Evolutionary conservation across 1,140 invertebrate species (phyloP), one percentile per base, ranked within the genome.

Genomic region (Onthophagus taurus): DNA sequence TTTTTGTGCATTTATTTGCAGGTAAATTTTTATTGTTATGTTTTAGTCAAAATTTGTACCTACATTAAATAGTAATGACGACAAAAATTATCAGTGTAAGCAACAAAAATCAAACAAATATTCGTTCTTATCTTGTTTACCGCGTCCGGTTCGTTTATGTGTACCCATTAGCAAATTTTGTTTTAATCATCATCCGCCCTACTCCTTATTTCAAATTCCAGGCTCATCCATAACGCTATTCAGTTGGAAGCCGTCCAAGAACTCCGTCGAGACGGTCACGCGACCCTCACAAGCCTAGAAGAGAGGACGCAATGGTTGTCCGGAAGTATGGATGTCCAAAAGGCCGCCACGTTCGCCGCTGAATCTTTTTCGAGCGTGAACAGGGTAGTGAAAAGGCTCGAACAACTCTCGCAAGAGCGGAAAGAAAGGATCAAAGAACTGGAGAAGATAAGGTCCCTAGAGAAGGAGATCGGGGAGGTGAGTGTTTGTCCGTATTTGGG

Each of bases 381-480:
- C 44, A 63, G 66, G 23, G 70, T 73, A 2, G 66, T 70, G 3
- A 67, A 67, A 47, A 63, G 72, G 29, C 45, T 76, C 45, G 73
- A 75, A 52, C 67, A 72, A 47, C 53, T 76, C 12, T 67, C 66
- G 31, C 63, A 69, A 49, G 70, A 74, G 54, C 63, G 73, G 42
- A 67, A 68, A 44, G 73, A 75, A 52, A 61, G 66, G 21, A 58
- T 76, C 36, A 66, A 71, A 17, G 72, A 75, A 44, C 42, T 75
- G 45, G 71, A 66, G 4, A 57, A 68, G 19, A 64, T 74, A 31
- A 62, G 67, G 7, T 70, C 70, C 6, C 55, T 76, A 17, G 69
- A 75, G 54, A 68, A 73, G 47, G 74, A 76, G 60, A 71, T 72
- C 30, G 67, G 66, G 37, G 70, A 74, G 70, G 74, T 75, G 54